phyloP scores from a whole-genome alignment of 2,113 vertebrate genomes.

The Sisor rabdophorus region DNA sequence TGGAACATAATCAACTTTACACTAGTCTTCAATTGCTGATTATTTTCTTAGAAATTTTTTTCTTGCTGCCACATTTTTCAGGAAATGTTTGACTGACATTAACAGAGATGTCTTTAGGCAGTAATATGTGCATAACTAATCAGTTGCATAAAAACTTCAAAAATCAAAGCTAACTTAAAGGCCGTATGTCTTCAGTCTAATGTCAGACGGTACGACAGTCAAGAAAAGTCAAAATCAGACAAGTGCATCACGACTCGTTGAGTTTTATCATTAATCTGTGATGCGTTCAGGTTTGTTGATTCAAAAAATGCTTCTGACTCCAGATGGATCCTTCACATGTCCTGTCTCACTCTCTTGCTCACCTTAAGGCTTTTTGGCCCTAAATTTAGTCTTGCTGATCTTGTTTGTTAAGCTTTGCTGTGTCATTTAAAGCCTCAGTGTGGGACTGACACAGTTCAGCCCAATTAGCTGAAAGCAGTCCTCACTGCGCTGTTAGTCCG shows the following conservation, averaged over 20 bases:
- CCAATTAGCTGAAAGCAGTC: conserved; percentile 47
- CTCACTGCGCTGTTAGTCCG: conserved; percentile 25
- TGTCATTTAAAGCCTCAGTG: conserved; percentile 36
- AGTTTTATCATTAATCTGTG: no score
- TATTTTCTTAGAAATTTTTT: not conserved
- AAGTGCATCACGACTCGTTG: no score
- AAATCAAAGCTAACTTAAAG: not conserved
- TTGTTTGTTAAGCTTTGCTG: conserved; percentile 44
- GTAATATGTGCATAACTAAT: no score
- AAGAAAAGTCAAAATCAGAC: no score
- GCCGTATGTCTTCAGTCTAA: not conserved
- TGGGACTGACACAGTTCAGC: conserved; percentile 36
- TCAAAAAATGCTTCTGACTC: not conserved
- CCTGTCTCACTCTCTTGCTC: conserved; percentile 8
- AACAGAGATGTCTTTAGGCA: not conserved
- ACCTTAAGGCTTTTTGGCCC: conserved; percentile 19
- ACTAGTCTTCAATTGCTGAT: not conserved
- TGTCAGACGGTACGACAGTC: no score
- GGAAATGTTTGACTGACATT: not conserved
- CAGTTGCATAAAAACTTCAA: not conserved
- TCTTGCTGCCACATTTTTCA: not conserved
- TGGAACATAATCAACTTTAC: not conserved
- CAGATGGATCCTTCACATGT: conserved; percentile 14
- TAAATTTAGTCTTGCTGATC: conserved; percentile 41
- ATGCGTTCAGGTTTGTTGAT: no score